Evolutionary conservation across 2,797 vertebrate genomes (phyloP).

Genomic region (Gila robusta): DNA sequence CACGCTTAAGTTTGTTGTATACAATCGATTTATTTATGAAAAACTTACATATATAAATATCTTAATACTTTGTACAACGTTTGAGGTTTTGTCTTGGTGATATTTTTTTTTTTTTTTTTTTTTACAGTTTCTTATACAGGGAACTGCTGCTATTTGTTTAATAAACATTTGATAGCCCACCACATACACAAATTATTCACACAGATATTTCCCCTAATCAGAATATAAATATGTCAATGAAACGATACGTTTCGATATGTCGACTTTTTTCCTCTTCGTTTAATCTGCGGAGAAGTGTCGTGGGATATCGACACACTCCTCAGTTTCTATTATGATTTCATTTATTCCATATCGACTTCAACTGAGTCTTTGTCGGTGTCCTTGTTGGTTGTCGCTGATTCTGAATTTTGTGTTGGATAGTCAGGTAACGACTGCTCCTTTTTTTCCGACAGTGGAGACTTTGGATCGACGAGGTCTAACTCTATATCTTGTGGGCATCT

Average conservation of each 20-base stretch:
- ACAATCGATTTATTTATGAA: slow-evolving; percentile 99
- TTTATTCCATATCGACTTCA: slow-evolving; percentile 89
- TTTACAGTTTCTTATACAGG: slow-evolving; percentile 79
- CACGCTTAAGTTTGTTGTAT: slow-evolving; percentile 86
- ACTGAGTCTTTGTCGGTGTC: slow-evolving; percentile 83
- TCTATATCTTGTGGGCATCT: slow-evolving; percentile 73
- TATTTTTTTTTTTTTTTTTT: slow-evolving; percentile 57
- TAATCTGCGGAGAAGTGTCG: slow-evolving; percentile 72
- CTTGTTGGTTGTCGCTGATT: slow-evolving; percentile 72
- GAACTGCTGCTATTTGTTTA: slow-evolving; percentile 71
- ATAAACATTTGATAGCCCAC: slow-evolving; percentile 70
- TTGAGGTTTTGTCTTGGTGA: slow-evolving; percentile 83
- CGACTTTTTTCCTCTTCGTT: slow-evolving; percentile 67
- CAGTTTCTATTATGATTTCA: slow-evolving; percentile 49
- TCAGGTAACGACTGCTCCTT: slow-evolving; percentile 81
- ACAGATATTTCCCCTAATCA: slow-evolving; percentile 62
- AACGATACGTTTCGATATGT: slow-evolving; percentile 67
- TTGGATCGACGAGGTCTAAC: slow-evolving; percentile 65
- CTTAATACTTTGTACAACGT: slow-evolving; percentile 97
- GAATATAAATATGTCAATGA: slow-evolving; percentile 69
- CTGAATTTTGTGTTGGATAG: slow-evolving; percentile 71
- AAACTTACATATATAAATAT: slow-evolving; percentile 99
- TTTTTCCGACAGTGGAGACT: slow-evolving; percentile 76
- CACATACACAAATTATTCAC: slow-evolving; percentile 71
- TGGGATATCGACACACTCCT: slow-evolving; percentile 41